These are phyloP conservation scores for Cataglyphis altisquamis DNA, from an alignment of 2,888 invertebrate species.

Conservation along the genomic window DNA sequence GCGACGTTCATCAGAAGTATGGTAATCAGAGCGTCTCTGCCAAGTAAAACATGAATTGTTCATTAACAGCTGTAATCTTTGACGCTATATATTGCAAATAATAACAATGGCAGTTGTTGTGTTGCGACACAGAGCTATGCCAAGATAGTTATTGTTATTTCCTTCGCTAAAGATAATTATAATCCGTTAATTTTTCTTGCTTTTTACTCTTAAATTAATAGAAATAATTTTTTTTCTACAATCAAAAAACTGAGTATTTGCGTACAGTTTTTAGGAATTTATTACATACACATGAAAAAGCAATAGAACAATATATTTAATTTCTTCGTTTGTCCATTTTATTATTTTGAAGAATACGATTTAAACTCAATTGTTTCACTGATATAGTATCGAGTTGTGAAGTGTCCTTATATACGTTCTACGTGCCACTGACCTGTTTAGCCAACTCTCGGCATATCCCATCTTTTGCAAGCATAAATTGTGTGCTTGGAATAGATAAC, in stretches of 20 bases:
- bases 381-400: background rate
- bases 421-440: constrained; percentile 15
- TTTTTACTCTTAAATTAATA: background rate
- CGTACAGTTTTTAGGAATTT: background rate
- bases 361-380: background rate
- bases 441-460: background rate
- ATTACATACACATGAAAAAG: background rate
- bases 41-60: constrained; percentile 32
- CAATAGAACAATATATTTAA: background rate
- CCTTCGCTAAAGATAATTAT: background rate
- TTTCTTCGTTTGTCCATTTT: background rate
- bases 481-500: constrained; percentile 24
- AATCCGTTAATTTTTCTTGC: background rate
- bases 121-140: background rate
- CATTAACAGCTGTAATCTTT: background rate
- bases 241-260: background rate
- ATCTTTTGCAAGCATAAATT: constrained; percentile 1
- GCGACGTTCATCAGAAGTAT: constrained; percentile 31
- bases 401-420: background rate
- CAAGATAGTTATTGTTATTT: background rate
- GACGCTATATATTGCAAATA: background rate
- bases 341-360: background rate
- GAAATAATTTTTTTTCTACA: background rate
- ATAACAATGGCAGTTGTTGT: background rate
- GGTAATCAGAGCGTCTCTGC: constrained; percentile 39